phyloP scores from a whole-genome alignment of 2,113 vertebrate genomes.

The Pagrus major region DNA sequence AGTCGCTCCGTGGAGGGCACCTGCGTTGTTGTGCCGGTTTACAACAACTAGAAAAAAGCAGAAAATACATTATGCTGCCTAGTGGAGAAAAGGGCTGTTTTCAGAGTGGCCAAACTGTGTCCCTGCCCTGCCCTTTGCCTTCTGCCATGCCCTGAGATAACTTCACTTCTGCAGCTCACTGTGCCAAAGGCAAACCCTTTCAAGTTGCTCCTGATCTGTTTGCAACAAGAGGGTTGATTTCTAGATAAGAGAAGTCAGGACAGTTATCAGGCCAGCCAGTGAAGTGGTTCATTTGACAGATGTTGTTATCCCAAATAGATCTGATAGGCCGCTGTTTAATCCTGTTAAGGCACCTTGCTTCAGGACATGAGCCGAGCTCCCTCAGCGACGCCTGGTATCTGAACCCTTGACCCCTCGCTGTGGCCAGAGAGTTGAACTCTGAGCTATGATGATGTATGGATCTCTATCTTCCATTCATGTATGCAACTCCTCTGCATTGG shows the following conservation, averaged over 20 bases:
- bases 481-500: slow-evolving; percentile 3
- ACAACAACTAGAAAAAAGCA: slow-evolving; percentile 34
- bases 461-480: background rate
- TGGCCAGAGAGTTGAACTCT: slow-evolving; percentile 5
- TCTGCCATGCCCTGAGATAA: slow-evolving; percentile 36
- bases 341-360: slow-evolving; percentile 78
- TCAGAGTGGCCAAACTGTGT: slow-evolving; percentile 36
- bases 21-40: slow-evolving; percentile 3
- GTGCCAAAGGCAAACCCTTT: slow-evolving; percentile 74
- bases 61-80: slow-evolving; percentile 5
- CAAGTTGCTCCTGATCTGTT: slow-evolving; percentile 65
- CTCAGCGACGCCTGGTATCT: slow-evolving; percentile 59
- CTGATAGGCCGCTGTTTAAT: slow-evolving; percentile 78
- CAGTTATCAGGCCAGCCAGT: slow-evolving; percentile 58
- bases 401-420: slow-evolving; percentile 65
- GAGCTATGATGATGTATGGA: background rate
- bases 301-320: slow-evolving; percentile 78
- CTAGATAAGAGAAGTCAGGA: slow-evolving; percentile 67
- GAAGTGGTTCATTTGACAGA: slow-evolving; percentile 79
- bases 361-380: slow-evolving; percentile 65
- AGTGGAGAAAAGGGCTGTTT: slow-evolving; percentile 2
- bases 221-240: slow-evolving; percentile 67
- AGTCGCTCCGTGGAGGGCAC: slow-evolving; percentile 49
- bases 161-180: slow-evolving; percentile 42
- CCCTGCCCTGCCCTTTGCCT: slow-evolving; percentile 65